These are phyloP conservation scores for Chelidonichthys spinosus DNA, from an alignment of 2,797 vertebrate species.

Conservation along the genomic window DNA sequence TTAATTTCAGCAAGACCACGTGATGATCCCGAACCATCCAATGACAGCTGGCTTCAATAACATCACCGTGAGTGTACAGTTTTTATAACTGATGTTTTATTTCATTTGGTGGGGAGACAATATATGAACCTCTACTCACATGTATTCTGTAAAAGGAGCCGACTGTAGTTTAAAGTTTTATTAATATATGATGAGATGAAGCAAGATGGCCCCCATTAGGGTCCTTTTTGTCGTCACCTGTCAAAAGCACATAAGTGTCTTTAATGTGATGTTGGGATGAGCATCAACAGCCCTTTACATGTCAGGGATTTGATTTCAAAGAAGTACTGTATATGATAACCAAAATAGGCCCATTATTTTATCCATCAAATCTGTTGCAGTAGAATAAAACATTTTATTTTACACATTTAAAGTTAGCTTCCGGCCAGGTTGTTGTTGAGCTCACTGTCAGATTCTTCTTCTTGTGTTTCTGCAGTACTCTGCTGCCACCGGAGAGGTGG, in stretches of 20 bases:
- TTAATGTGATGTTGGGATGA: not conserved
- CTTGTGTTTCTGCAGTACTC: conserved; percentile 54
- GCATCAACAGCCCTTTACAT: not conserved
- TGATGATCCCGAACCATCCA: conserved; percentile 45
- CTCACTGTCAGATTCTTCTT: not conserved
- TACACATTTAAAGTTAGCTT: not conserved
- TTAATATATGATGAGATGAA: not conserved
- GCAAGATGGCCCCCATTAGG: not conserved
- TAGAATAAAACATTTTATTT: not conserved
- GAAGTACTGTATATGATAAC: not conserved
- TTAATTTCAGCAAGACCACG: conserved; percentile 46
- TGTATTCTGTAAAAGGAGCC: not conserved
- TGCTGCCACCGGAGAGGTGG: conserved; percentile 28
- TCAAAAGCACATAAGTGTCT: not conserved
- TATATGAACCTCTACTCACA: not conserved
- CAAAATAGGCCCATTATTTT: not conserved
- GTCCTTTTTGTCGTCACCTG: not conserved
- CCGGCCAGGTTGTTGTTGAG: not conserved
- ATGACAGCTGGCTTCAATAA: conserved; percentile 66
- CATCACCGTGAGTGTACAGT: conserved; percentile 59
- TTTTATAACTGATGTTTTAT: not conserved
- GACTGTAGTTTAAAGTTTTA: not conserved
- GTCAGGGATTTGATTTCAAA: not conserved
- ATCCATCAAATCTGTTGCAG: not conserved
- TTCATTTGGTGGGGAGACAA: not conserved